Percentiles rank a stretch among this genome's conserved stretches.
Evolutionary conservation across 2,797 vertebrate genomes (phyloP).

Genomic region (Zenarchopterus dispar): DNA sequence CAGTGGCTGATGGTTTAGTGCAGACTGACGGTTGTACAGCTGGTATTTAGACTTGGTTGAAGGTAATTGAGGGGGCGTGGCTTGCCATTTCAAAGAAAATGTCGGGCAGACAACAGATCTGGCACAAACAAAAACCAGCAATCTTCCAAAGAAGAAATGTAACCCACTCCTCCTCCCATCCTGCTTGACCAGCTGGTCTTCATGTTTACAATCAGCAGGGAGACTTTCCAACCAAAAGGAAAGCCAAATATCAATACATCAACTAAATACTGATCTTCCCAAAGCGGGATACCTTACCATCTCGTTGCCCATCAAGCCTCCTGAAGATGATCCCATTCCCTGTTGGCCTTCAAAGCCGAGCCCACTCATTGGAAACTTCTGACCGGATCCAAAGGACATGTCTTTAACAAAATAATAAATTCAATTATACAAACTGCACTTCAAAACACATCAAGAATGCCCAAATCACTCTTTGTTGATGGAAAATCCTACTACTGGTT

Average conservation of each 20-base stretch:
- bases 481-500: no score
- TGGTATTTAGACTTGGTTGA: constrained; percentile 12
- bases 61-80: constrained; percentile 62
- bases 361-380: constrained; percentile 92
- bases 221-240: constrained; percentile 27
- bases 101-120: constrained; percentile 11
- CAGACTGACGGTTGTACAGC: constrained; percentile 70
- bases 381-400: constrained; percentile 87
- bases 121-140: constrained; percentile 37
- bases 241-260: constrained; percentile 34
- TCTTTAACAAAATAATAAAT: constrained; percentile 57
- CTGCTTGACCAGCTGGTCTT: constrained; percentile 35
- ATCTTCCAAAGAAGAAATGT: constrained; percentile 15
- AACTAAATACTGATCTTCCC: constrained; percentile 53
- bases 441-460: not conserved
- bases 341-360: constrained; percentile 94
- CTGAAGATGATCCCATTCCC: constrained; percentile 87
- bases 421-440: not conserved
- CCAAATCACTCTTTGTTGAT: no score
- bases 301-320: constrained; percentile 91
- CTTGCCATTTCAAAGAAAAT: constrained; percentile 25
- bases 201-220: constrained; percentile 20
- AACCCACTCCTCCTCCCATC: constrained; percentile 6
- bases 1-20: constrained; percentile 73
- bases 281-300: constrained; percentile 95